A percentile compares a stretch with the other conserved stretches of the same genome.
Evolutionary conservation across 2,797 vertebrate species (phyloP).

Genomic region (Brachyrhaphis roseni): DNA sequence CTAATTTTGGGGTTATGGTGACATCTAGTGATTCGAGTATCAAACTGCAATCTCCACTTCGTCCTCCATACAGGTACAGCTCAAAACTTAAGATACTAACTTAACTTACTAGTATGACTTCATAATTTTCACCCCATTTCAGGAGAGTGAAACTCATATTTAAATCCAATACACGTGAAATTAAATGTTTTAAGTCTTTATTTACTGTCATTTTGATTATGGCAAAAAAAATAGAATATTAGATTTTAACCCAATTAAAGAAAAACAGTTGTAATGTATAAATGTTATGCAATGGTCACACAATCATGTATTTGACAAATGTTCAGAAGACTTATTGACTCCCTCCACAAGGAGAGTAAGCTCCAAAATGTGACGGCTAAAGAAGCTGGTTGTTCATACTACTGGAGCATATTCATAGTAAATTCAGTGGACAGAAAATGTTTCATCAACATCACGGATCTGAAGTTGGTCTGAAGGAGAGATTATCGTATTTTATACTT

Average conservation of each 20-base stretch:
- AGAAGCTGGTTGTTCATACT: not conserved
- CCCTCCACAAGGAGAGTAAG: not conserved
- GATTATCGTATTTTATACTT: not conserved
- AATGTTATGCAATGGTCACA: not conserved
- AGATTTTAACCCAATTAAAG: too few relatives aligned
- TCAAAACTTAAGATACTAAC: too few relatives aligned
- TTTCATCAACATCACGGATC: not conserved
- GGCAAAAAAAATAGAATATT: too few relatives aligned
- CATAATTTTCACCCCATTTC: too few relatives aligned
- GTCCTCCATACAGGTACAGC: not conserved
- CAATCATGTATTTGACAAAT: not conserved
- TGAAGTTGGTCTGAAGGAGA: not conserved
- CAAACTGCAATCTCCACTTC: not conserved
- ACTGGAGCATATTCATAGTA: not conserved
- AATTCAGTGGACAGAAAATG: not conserved
- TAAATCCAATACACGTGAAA: not conserved
- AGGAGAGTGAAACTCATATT: not conserved
- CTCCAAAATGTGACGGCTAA: not conserved
- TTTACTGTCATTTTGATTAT: not conserved
- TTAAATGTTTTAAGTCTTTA: not conserved
- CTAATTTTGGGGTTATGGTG: not conserved
- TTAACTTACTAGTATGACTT: too few relatives aligned
- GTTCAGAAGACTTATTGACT: not conserved
- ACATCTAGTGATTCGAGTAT: not conserved
- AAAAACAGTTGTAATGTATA: not conserved